Base-by-base conservation (phyloP, 2,113 vertebrate genomes). In the Psilopsiagon aurifrons region DNA sequence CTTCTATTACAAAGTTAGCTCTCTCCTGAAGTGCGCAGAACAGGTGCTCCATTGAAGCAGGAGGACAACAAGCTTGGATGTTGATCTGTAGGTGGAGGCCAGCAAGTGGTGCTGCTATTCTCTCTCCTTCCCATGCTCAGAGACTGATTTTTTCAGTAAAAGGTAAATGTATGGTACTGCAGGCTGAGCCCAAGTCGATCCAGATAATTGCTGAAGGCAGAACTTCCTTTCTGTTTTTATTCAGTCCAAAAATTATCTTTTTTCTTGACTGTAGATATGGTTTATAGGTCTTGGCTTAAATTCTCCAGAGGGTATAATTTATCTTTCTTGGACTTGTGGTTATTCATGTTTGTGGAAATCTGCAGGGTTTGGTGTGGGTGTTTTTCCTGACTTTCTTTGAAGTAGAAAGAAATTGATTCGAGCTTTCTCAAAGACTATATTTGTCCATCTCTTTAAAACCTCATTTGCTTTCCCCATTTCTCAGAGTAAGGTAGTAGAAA, bases 111-210 rank as follows among this genome's bases (percentile, higher is more conserved):
- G 47, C 46, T 0, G 0, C 57, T 68, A 31, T 84, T 77, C 43
- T 83, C 44, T 43, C 17, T 28, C 11, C 60, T 33, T 83, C 25
- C 52, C 31, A 7, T 62, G 35, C 68, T 46, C 78, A 33, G 49
- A 31, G 49, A 35, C 63, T 31, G 9, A 43, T 60, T 83, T 83
- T 49, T 95, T 47, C 33, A n/a, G 52, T 73, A 41, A 88, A 71
- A 78, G 37, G 52, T 14, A 47, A 68, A 51, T 63, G 6, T 35
- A 2, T 78, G 69, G 33, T 85, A 39, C 44, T 91, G 64, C 86
- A 94, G 92, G 31, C 71, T 94, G 83, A 95, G 79, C 85, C 87
- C 74, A 78, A 94, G 73, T 88, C 88, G 70, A 0, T 94, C 86
- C 82, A 95, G 92, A 81, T 92, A 91, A 52, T 86, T 92, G 37